Evolutionary conservation across 2,888 invertebrate genomes (phyloP), one percentile per base, ranked within the genome.

Genomic region (Magallana nippona): DNA sequence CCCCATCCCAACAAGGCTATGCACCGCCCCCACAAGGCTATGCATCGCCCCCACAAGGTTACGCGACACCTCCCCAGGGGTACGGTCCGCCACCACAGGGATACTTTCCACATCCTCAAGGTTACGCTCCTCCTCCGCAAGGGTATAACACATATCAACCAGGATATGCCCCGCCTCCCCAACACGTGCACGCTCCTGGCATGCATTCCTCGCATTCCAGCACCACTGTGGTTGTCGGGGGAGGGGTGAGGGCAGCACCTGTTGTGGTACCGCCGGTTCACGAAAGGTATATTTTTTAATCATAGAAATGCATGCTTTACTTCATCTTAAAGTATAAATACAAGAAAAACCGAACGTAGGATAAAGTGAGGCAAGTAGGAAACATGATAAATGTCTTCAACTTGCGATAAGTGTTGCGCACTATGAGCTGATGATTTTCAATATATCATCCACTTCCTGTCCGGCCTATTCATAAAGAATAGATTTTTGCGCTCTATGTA

Each of bases 101-200:
- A 60, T 44, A 44, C 44, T 44, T 44, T 57, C 55, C 82, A 82
- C 62, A 57, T 19, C 82, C 19, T n/a, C 82, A 71, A 17, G 78
- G 44, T 19, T 62, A 82, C 27, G 19, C 71, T 17, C 79, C 83
- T 13, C 83, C 83, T 19, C 80, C 44, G 58, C 83, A 83, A 3
- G 71, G 56, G 2, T 81, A 83, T 71, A 15, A 57, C 22, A 57
- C 55, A n/a, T 57, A 55, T 3, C 58, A 11, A 5, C 81, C 60
- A 60, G 81, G 62, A 44, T 83, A 83, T 62, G 79, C 83, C 27
- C 83, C 79, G 22, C 79, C 79, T 55, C 83, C 80, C n/a, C 81
- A 80, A 60, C 79, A 62, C 1, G 62, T 22, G 13, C 63, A 83
- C 83, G n/a, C 79, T 44, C 63, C 44, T 8, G 55, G 44, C 17